Evolutionary conservation across 1,140 invertebrate species (phyloP).

Genomic region (Panulirus ornatus): DNA sequence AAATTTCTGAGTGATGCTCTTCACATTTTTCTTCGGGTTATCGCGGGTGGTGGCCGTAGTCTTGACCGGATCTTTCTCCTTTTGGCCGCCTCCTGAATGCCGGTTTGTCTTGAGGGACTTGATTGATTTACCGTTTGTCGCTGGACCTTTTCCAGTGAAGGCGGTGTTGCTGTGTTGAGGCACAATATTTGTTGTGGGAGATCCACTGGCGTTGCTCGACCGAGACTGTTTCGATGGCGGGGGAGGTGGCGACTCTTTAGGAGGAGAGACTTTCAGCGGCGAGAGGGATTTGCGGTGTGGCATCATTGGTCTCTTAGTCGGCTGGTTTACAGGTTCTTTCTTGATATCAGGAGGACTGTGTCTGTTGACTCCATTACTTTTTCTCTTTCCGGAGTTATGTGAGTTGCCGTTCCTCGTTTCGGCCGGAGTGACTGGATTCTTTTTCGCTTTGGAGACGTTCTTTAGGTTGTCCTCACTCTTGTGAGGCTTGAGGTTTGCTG

Average conservation of each 20-base stretch:
- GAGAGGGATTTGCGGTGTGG: background rate
- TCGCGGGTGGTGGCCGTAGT: too few species aligned
- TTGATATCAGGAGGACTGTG: background rate
- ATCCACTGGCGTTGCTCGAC: background rate
- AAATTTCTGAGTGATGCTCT: conserved; percentile 4
- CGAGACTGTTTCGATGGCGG: background rate
- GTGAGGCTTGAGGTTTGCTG: conserved; percentile 43
- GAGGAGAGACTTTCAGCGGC: background rate
- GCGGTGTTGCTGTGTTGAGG: background rate
- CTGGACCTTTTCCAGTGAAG: background rate
- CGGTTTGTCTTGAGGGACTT: too few species aligned
- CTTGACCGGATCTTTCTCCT: too few species aligned
- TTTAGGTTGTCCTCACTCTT: conserved; percentile 61
- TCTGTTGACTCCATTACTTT: too few species aligned
- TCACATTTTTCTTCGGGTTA: background rate
- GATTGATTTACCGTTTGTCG: background rate
- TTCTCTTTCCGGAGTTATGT: background rate
- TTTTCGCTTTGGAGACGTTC: background rate
- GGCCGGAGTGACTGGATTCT: background rate
- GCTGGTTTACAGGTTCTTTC: background rate
- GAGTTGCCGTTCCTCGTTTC: background rate
- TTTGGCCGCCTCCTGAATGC: too few species aligned
- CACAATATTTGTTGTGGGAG: background rate
- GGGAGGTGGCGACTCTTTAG: too few species aligned
- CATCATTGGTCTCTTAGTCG: background rate